Conservation (phyloP, 2,113 vertebrate species). For the Thunnus thynnus region DNA sequence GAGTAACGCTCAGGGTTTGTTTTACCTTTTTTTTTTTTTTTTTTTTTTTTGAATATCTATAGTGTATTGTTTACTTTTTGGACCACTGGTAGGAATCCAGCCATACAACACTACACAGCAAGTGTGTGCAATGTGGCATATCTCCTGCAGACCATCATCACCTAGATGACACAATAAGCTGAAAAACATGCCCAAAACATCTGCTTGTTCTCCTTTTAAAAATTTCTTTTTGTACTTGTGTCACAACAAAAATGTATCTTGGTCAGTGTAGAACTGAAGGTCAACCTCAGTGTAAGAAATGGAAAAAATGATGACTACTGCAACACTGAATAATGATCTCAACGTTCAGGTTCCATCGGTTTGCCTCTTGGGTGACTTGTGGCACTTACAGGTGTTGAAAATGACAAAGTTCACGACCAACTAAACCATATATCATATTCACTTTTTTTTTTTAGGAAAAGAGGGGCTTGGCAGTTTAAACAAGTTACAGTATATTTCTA, state of each 20-base stretch:
- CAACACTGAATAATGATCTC: conserved; percentile 40
- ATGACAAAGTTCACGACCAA: conserved; percentile 65
- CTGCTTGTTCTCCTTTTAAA: not conserved
- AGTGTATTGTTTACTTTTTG: conserved; percentile 52
- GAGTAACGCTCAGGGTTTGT: conserved; percentile 42
- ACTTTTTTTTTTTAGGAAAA: conserved; percentile 32
- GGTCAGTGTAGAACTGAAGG: not conserved
- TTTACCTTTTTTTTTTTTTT: conserved; percentile 38
- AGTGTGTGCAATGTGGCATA: conserved; percentile 49
- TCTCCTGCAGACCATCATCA: conserved; percentile 44
- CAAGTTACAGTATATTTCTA: conserved; percentile 1
- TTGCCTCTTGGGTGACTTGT: conserved; percentile 17
- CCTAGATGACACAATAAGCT: conserved; percentile 29
- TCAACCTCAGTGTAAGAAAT: conserved; percentile 11
- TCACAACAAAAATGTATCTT: conserved; percentile 4
- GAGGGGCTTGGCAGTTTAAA: conserved; percentile 25
- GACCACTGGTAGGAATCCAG: conserved; percentile 31
- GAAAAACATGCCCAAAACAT: conserved; percentile 28
- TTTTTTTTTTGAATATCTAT: not conserved
- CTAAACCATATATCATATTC: conserved; percentile 49
- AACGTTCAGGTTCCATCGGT: conserved; percentile 33
- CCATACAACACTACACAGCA: conserved; percentile 35
- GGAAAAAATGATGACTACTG: not conserved
- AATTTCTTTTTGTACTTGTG: not conserved
- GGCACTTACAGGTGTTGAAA: conserved; percentile 55